Percentiles rank a stretch among this genome's conserved stretches.
Conservation (phyloP, 2,113 vertebrate genomes). For the Catagonus wagneri region DNA sequence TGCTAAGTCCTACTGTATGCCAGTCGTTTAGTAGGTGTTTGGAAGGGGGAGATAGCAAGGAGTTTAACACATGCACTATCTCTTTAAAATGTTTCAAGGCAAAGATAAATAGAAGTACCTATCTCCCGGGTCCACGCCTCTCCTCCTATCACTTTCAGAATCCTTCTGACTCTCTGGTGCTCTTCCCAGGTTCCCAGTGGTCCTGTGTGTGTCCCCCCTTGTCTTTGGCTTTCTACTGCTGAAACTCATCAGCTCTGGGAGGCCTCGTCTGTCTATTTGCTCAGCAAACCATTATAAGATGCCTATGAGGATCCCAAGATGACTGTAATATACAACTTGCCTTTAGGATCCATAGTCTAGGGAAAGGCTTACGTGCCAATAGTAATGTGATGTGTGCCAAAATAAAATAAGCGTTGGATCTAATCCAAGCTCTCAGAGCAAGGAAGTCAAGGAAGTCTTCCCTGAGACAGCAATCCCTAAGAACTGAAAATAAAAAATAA, state of each 20-base stretch:
- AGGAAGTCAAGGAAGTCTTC: neutral
- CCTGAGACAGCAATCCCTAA: neutral
- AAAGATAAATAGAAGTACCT: neutral
- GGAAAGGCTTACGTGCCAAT: neutral
- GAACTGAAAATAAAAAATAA: neutral
- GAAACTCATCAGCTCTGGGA: neutral
- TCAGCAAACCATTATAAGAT: neutral
- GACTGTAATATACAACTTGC: neutral
- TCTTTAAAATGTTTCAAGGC: slow-evolving; percentile 6
- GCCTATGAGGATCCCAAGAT: neutral
- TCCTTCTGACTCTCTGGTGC: neutral
- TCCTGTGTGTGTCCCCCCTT: too few relatives aligned
- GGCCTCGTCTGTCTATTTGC: neutral
- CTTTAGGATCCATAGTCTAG: neutral
- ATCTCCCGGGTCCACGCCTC: neutral
- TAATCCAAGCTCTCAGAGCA: neutral
- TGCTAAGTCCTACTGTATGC: neutral
- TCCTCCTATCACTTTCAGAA: neutral
- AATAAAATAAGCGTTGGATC: neutral
- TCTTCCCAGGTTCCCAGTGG: neutral
- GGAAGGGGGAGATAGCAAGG: neutral
- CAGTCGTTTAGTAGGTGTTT: neutral
- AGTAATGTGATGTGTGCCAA: neutral
- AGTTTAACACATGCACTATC: neutral
- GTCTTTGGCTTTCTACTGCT: neutral